Conservation (phyloP, 2,888 invertebrate genomes). For the Chouioia cunea region DNA sequence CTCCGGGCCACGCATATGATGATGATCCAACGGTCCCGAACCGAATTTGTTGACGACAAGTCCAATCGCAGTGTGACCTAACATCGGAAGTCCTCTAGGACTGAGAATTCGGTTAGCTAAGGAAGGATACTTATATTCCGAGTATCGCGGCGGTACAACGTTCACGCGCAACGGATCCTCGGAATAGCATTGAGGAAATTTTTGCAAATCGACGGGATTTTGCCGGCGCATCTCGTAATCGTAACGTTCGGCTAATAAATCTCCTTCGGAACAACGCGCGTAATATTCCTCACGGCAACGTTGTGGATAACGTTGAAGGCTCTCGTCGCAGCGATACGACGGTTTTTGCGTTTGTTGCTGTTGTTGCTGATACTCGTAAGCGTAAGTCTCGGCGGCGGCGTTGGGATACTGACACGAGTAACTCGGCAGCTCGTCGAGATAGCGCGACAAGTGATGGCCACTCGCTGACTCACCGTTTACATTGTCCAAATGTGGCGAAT, state of each 20-base stretch:
- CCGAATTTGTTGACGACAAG: constrained; percentile 64
- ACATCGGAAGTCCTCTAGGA: constrained; percentile 62
- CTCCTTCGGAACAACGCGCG: constrained; percentile 64
- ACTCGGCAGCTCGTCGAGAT: constrained; percentile 38
- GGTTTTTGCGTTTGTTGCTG: constrained; percentile 47
- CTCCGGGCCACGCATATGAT: constrained; percentile 18
- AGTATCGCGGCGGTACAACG: constrained; percentile 6
- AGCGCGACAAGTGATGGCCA: constrained; percentile 34
- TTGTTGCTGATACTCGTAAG: constrained; percentile 25
- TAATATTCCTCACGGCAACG: constrained; percentile 65
- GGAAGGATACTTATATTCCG: constrained; percentile 35
- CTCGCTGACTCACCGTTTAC: constrained; percentile 66
- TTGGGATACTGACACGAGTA: constrained; percentile 41
- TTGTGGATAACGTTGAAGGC: constrained; percentile 64
- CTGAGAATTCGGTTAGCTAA: constrained; percentile 61
- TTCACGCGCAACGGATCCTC: constrained; percentile 59
- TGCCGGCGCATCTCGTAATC: constrained; percentile 52
- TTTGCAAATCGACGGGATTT: constrained; percentile 54
- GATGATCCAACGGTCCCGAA: constrained; percentile 51
- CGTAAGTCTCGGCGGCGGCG: constrained; percentile 38
- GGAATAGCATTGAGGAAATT: constrained; percentile 62
- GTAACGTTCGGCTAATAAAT: constrained; percentile 60
- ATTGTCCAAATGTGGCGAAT: constrained; percentile 64
- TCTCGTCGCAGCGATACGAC: constrained; percentile 62
- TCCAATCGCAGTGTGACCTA: constrained; percentile 63